Conservation (phyloP, 1,140 invertebrate species). For the Danaus plexippus region DNA sequence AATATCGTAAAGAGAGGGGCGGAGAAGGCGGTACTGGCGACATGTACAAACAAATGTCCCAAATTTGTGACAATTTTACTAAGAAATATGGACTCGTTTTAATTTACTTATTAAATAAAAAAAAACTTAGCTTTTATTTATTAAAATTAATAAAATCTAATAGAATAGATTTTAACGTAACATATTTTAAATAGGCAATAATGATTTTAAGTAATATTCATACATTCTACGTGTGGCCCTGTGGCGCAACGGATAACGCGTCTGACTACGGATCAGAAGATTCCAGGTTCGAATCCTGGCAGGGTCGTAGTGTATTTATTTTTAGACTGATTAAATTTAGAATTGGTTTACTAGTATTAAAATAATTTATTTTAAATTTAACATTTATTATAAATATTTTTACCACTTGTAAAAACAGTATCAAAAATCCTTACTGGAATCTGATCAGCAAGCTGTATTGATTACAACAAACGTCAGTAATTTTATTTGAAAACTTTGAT, state of each 20-base stretch:
- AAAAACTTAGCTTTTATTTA: neutral
- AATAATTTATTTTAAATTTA: conserved; percentile 5
- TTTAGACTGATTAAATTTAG: conserved; percentile 14
- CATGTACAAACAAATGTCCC: conserved; percentile 48
- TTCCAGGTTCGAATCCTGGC: conserved; percentile 92
- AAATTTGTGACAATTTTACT: conserved; percentile 23
- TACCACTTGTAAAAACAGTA: too few relatives aligned
- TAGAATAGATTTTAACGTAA: too few relatives aligned
- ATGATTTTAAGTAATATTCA: too few relatives aligned
- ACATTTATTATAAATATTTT: neutral
- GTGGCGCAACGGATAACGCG: conserved; percentile 86
- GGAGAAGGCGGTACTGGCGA: conserved; percentile 32
- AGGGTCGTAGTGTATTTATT: conserved; percentile 69
- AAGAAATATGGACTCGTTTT: neutral
- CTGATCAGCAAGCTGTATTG: too few relatives aligned
- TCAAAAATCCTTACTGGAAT: too few relatives aligned
- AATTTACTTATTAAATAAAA: neutral
- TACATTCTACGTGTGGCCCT: conserved; percentile 68
- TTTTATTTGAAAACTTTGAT: too few relatives aligned
- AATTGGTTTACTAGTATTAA: neutral
- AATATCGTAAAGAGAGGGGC: conserved; percentile 27
- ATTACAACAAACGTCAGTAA: too few relatives aligned
- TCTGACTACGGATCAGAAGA: conserved; percentile 80
- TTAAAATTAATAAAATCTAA: neutral
- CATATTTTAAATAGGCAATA: too few relatives aligned